Conservation (phyloP, 2,113 vertebrate species). For the Callipepla californica region DNA sequence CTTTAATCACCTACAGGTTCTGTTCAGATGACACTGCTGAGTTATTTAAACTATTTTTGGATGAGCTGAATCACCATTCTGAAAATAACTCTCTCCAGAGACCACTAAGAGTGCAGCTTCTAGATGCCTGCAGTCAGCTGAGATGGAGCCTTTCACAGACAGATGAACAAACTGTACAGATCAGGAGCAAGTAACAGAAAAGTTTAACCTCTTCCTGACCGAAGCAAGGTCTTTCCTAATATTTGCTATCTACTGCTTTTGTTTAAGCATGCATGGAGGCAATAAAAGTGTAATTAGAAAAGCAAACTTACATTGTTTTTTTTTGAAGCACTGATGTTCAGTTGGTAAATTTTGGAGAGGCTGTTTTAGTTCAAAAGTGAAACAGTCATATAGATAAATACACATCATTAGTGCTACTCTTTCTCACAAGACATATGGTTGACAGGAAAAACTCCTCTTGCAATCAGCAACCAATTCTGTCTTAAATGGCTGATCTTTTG, state of each 20-base stretch:
- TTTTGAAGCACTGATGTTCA: background rate
- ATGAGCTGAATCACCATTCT: background rate
- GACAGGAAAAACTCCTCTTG: background rate
- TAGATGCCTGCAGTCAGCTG: background rate
- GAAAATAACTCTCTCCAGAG: conserved; percentile 19
- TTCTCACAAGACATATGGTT: background rate
- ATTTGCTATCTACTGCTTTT: background rate
- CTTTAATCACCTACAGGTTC: background rate
- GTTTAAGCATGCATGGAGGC: background rate
- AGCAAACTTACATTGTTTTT: background rate
- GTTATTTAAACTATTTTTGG: background rate
- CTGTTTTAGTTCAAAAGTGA: background rate
- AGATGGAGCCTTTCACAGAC: background rate
- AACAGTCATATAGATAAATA: background rate
- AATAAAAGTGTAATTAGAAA: background rate
- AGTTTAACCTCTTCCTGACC: background rate
- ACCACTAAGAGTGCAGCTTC: background rate
- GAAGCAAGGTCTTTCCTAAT: background rate
- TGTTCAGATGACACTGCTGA: background rate
- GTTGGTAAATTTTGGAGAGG: background rate
- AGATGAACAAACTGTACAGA: background rate
- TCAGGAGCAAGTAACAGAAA: background rate
- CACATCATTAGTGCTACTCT: background rate
- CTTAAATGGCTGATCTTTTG: background rate
- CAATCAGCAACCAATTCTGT: background rate